Evolutionary conservation across 1,140 invertebrate genomes (phyloP), one percentile per base, ranked within the genome.

Genomic region (Cepaea nemoralis): DNA sequence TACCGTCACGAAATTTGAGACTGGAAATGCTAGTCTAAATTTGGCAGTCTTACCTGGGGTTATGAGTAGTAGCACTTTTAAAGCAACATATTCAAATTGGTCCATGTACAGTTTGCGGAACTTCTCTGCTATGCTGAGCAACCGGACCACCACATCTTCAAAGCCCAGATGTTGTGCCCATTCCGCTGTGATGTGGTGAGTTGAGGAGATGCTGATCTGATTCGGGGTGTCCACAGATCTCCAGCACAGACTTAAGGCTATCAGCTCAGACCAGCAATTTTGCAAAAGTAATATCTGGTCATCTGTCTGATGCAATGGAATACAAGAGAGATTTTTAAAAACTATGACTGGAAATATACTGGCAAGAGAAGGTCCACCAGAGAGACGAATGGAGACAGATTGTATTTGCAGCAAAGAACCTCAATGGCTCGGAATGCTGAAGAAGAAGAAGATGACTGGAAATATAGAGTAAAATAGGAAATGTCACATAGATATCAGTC

Each of bases 261-360:
- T 91, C 75, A 99, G 91, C 91, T 99, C 97, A 91, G 97, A 98
- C 97, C 97, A 99, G 63, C 97, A 97, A 91, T 99, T 99, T 86
- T 99, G 98, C 55, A 99, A 94, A 85, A 99, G 92, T 87, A 97
- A 95, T 83, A 98, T 99, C 92, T 99, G 97, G 93, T 99, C 97
- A 92, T 98, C 97, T 88, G 97, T 97, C 95, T 96, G 88, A 19
- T 76, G 8, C 19, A 55, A 55, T 55, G 19, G 8, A 45, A 19
- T 19, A 45, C 42, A n/a, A n/a, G n/a, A n/a, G n/a, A n/a, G n/a
- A n/a, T n/a, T n/a, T n/a, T n/a, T n/a, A n/a, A n/a, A n/a, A n/a
- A n/a, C n/a, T n/a, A n/a, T n/a, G n/a, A n/a, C n/a, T n/a, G n/a
- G n/a, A n/a, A n/a, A n/a, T n/a, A n/a, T n/a, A n/a, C n/a, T n/a